A percentile compares a stretch with the other conserved stretches of the same genome.
Evolutionary conservation across 2,113 vertebrate genomes (phyloP).

Genomic region (Orthonyx spaldingii): DNA sequence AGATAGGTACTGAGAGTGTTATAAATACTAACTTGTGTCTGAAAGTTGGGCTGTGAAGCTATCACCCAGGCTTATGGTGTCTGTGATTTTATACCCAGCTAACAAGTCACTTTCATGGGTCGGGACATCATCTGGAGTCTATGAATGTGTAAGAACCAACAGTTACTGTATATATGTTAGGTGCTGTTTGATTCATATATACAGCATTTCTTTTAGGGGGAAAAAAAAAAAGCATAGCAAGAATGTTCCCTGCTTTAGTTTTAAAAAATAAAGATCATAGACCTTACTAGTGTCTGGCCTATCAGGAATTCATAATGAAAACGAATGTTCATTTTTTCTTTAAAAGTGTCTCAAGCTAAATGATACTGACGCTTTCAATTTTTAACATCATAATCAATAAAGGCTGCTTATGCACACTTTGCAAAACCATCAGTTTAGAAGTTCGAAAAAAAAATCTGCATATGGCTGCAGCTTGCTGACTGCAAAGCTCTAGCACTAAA

Average conservation of each 20-base stretch:
- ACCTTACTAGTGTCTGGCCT: constrained; percentile 52
- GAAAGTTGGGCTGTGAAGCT: constrained; percentile 65
- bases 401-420: constrained; percentile 96
- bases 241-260: constrained; percentile 18
- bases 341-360: constrained; percentile 94
- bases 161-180: constrained; percentile 18
- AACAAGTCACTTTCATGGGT: constrained; percentile 21
- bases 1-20: constrained; percentile 35
- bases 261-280: constrained; percentile 55
- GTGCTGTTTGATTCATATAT: neutral
- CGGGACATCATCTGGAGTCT: constrained; percentile 57
- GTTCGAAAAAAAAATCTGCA: constrained; percentile 87
- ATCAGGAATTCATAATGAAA: constrained; percentile 77
- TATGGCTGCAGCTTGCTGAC: constrained; percentile 96
- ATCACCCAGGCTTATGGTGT: constrained; percentile 59
- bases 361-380: constrained; percentile 98
- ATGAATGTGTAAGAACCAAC: constrained; percentile 37
- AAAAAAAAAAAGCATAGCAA: neutral
- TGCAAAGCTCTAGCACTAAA: constrained; percentile 93
- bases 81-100: constrained; percentile 48
- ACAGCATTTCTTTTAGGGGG: neutral
- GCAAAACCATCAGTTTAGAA: constrained; percentile 98
- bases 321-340: constrained; percentile 88
- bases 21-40: constrained; percentile 67
- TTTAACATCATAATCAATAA: constrained; percentile 99